Conservation (phyloP, 2,113 vertebrate genomes). For the Smithornis capensis region DNA sequence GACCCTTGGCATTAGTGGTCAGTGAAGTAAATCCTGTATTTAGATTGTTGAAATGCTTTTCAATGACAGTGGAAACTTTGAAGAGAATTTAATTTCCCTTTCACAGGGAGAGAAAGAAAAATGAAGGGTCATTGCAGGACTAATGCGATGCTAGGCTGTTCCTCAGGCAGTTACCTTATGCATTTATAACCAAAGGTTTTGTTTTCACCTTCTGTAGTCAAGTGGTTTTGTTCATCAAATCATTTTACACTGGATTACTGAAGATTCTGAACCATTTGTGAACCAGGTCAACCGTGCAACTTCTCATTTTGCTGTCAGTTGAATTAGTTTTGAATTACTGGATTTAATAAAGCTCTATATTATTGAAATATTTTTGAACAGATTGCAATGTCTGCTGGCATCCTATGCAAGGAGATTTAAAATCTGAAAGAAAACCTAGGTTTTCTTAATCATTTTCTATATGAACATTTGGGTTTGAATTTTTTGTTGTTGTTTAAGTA, state of each 20-base stretch:
- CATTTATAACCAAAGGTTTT: not conserved
- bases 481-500: not conserved
- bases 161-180: not conserved
- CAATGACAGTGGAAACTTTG: not conserved
- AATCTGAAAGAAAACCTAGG: not conserved
- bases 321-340: not conserved
- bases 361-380: not conserved
- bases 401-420: not conserved
- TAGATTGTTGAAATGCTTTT: not conserved
- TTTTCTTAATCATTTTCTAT: not conserved
- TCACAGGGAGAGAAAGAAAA: not conserved
- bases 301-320: not conserved
- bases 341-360: not conserved
- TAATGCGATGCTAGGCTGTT: not conserved
- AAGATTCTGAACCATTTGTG: not conserved
- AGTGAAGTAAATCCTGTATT: not conserved
- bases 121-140: not conserved
- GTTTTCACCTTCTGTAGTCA: not conserved
- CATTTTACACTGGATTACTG: not conserved
- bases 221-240: not conserved
- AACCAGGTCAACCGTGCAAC: not conserved
- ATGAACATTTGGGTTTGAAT: rapidly evolving
- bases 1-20: not conserved
- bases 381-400: not conserved
- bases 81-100: not conserved